Evolutionary conservation across 2,797 vertebrate species (phyloP), one percentile per base, ranked within the genome.

Genomic region (Chaenodraco wilsoni): DNA sequence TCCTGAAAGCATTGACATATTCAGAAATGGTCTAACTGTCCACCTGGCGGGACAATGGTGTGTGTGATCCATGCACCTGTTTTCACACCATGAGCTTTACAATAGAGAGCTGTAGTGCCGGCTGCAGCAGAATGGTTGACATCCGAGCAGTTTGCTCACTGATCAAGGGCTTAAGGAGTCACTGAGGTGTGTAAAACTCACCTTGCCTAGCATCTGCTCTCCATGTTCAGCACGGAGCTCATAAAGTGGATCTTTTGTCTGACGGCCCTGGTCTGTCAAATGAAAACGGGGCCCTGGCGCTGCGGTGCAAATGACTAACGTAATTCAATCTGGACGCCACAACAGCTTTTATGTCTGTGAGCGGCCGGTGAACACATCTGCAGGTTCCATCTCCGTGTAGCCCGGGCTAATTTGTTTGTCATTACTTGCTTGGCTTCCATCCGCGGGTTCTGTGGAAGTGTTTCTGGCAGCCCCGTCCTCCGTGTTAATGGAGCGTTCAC

Each of bases 131-230:
- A 62, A 59, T 5, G 52, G 58, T 21, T 71, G 84, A 83, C 81
- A 90, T 73, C 68, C n/a, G 82, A 91, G 83, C 69, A 31, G 61
- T 77, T 78, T 72, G 74, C 78, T 81, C 72, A 15, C 68, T 79
- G 84, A 83, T 75, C 43, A 70, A 65, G 56, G 84, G 68, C 78
- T 90, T 88, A 82, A 79, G 52, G 62, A 87, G 49, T 75, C 81
- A 84, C 2, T 69, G 83, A 86, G 74, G 80, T 85, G 79, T 88
- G 81, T 76, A 78, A 82, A 84, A 76, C 69, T 85, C 82, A 80
- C 87, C 80, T 79, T 81, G 72, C 81, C 43, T 14, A 78, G 66
- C 90, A 91, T 91, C 89, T 91, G 87, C 82, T 90, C 69, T 69
- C 71, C 61, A 45, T 70, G 81, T 72, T 72, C 16, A 65, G 81